A percentile compares a stretch with the other conserved stretches of the same genome.
These are phyloP conservation scores for Labeo rohita DNA, from an alignment of 2,113 vertebrate species.

Conservation along the genomic window DNA sequence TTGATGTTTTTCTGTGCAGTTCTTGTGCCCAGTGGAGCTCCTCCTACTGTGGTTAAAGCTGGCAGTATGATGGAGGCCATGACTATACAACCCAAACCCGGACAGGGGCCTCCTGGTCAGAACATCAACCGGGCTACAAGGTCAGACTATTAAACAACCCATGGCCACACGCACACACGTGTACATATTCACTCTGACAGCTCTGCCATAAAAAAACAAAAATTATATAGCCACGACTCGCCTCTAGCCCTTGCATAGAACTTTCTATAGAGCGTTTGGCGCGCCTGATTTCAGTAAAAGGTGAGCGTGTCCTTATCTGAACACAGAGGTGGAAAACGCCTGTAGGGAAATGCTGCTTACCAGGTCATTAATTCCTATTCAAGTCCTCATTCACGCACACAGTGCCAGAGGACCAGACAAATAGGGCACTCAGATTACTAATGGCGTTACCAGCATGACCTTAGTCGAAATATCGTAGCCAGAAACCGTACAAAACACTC, in stretches of 20 bases:
- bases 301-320: conserved; percentile 44
- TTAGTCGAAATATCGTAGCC: background rate
- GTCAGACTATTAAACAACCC: conserved; percentile 77
- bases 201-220: background rate
- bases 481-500: background rate
- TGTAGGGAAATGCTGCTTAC: conserved; percentile 41
- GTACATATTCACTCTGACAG: background rate
- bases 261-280: background rate
- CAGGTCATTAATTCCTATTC: conserved; percentile 61
- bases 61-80: conserved; percentile 83
- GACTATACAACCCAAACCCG: conserved; percentile 82
- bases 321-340: conserved; percentile 34
- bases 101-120: conserved; percentile 74
- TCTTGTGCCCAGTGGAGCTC: conserved; percentile 72
- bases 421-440: conserved; percentile 21
- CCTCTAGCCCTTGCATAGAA: background rate
- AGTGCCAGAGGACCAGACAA: conserved; percentile 36
- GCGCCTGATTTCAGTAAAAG: conserved; percentile 36
- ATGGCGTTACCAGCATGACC: conserved; percentile 19
- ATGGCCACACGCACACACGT: conserved; percentile 10
- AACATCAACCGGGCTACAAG: conserved; percentile 79
- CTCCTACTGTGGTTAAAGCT: conserved; percentile 81
- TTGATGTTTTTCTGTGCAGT: conserved; percentile 57
- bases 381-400: conserved; percentile 31
- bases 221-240: background rate